Conservation (phyloP, 1,140 invertebrate species). For the Psix sp. region DNA sequence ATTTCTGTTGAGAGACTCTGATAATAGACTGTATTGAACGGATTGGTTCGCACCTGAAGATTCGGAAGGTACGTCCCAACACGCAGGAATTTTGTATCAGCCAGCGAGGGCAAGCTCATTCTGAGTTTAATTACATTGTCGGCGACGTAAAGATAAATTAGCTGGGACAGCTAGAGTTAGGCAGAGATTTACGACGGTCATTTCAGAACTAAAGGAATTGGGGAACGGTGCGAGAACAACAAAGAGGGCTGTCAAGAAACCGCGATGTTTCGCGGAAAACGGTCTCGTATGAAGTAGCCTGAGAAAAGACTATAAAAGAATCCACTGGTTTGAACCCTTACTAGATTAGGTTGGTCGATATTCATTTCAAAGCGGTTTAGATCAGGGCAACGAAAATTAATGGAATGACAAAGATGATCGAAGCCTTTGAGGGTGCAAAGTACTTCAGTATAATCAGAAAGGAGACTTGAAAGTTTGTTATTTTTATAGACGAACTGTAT, state of each 20-base stretch:
- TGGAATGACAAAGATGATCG: too few relatives aligned
- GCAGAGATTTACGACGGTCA: conserved; percentile 44
- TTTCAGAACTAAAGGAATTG: conserved; percentile 32
- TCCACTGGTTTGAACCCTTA: too few relatives aligned
- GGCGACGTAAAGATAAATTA: conserved; percentile 51
- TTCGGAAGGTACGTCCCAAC: conserved; percentile 1
- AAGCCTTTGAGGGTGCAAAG: too few relatives aligned
- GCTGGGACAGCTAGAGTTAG: conserved; percentile 34
- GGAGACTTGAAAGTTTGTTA: too few relatives aligned
- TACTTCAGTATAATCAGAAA: too few relatives aligned
- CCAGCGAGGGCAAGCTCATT: background rate
- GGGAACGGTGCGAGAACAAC: conserved; percentile 19
- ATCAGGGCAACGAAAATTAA: too few relatives aligned
- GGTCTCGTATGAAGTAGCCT: conserved; percentile 18
- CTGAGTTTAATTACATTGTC: conserved; percentile 43
- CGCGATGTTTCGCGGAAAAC: conserved; percentile 38
- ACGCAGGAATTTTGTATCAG: conserved; percentile 18
- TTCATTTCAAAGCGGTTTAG: too few relatives aligned
- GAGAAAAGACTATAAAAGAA: conserved; percentile 23
- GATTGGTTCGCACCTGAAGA: background rate
- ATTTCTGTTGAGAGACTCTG: too few relatives aligned
- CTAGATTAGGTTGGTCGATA: too few relatives aligned
- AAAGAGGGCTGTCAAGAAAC: conserved; percentile 31
- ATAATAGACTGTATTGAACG: too few relatives aligned
- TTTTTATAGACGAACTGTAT: too few relatives aligned